phyloP scores from a whole-genome alignment of 1,140 invertebrate species.

The Drosophila tropicalis region DNA sequence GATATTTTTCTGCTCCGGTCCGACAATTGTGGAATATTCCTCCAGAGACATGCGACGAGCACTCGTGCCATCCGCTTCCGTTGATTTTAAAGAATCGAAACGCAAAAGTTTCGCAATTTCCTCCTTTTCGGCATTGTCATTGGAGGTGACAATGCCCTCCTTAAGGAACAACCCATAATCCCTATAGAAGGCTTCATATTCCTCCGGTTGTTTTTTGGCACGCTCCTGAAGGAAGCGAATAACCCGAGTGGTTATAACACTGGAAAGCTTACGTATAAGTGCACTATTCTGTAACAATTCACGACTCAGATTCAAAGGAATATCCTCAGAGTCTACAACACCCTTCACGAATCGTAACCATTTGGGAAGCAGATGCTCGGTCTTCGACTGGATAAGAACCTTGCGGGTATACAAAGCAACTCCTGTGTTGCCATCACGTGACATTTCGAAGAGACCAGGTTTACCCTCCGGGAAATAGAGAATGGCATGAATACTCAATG shows the following conservation, averaged over 20 bases:
- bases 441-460: constrained; percentile 95
- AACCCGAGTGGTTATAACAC: constrained; percentile 92
- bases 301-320: constrained; percentile 97
- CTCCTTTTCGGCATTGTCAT: constrained; percentile 93
- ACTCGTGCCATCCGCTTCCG: constrained; percentile 84
- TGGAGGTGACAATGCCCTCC: constrained; percentile 95
- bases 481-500: constrained; percentile 94
- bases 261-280: constrained; percentile 93
- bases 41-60: constrained; percentile 89
- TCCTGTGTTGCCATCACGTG: constrained; percentile 90
- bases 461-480: constrained; percentile 97
- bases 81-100: constrained; percentile 94
- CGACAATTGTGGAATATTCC: constrained; percentile 93
- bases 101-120: constrained; percentile 95
- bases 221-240: constrained; percentile 94
- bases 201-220: constrained; percentile 91
- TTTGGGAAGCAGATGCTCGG: constrained; percentile 95
- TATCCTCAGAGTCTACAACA: constrained; percentile 98
- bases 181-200: constrained; percentile 94
- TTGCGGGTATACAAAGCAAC: constrained; percentile 96
- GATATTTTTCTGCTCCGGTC: constrained; percentile 92
- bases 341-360: constrained; percentile 98
- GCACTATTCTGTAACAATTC: constrained; percentile 97
- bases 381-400: constrained; percentile 94
- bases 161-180: constrained; percentile 97